Percentiles rank a stretch among this genome's conserved stretches.
phyloP scores from a whole-genome alignment of 2,113 vertebrate genomes.

The Melanotaenia duboulayi region DNA sequence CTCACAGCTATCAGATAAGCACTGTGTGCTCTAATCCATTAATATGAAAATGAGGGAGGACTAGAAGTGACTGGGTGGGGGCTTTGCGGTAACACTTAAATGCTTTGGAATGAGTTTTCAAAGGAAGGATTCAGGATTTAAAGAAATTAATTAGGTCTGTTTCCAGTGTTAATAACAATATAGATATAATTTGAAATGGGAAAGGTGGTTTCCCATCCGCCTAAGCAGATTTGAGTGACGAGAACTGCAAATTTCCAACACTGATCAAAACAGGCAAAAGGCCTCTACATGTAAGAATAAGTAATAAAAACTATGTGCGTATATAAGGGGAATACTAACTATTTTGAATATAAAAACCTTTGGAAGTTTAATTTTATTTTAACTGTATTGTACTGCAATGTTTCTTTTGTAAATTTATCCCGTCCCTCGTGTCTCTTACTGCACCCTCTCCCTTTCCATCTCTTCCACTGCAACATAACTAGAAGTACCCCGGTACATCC shows the following conservation, averaged over 20 bases:
- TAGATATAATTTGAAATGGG: conserved; percentile 32
- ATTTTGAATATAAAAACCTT: neutral
- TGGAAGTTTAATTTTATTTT: neutral
- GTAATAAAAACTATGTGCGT: too few relatives aligned
- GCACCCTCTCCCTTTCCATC: conserved; percentile 5
- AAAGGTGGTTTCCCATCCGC: conserved; percentile 24
- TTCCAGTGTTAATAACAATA: conserved; percentile 23
- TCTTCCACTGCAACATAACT: conserved; percentile 20
- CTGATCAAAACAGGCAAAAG: neutral
- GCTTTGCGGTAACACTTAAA: conserved; percentile 59
- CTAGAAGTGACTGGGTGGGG: conserved; percentile 46
- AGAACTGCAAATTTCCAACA: neutral
- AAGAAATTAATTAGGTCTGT: conserved; percentile 55
- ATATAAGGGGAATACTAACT: too few relatives aligned
- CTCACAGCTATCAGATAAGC: conserved; percentile 80
- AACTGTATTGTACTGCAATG: too few relatives aligned
- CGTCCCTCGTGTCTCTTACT: conserved; percentile 17
- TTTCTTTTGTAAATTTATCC: conserved; percentile 17
- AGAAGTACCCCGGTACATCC: conserved; percentile 20
- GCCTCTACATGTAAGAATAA: too few relatives aligned
- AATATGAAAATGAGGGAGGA: conserved; percentile 78
- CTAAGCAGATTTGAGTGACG: conserved; percentile 20
- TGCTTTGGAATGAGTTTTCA: conserved; percentile 53
- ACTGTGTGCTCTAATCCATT: conserved; percentile 75
- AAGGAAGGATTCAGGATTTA: conserved; percentile 48